Base-by-base conservation (phyloP, 2,797 vertebrate genomes). In the Furcifer pardalis region DNA sequence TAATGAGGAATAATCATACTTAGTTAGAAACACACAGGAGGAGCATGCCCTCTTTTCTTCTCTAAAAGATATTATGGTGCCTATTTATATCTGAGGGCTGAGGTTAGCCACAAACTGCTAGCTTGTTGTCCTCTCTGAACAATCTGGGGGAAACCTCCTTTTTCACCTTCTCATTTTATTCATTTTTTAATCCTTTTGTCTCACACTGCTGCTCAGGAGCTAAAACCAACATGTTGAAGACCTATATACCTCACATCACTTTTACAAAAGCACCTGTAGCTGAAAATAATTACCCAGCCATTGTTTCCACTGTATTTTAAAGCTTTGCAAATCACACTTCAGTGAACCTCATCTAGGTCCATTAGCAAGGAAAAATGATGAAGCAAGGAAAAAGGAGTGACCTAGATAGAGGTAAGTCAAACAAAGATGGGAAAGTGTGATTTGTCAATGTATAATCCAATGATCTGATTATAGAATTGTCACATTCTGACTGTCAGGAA, bases 391-490 rank as follows among this genome's bases (percentile, higher is more conserved):
- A 73, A 25, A 17, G 3, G 32, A 79, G 83, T 77, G 56, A 46
- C 60, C 76, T 49, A 49, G 40, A 79, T 49, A 49, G 42, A 63
- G 49, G 77, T 30, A 40, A 49, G 25, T n/a, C 68, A 62, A 79
- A 63, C 56, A 79, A 79, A 79, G 66, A 8, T 42, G 49, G 63
- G 30, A 74, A 49, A 68, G 17, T 10, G 46, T 72, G 62, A 46
- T 83, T 66, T 83, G 44, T 63, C 12, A 49, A 59, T 35, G 30
- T 35, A 40, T 79, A 84, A 73, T 79, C 83, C 56, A 30, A 30
- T 84, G 83, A 84, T 84, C 83, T 84, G 83, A 52, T 79, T 84
- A 79, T 78, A 62, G 66, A 37, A 62, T 69, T 62, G 76, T 71
- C 65, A 30, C 76, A 69, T 63, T 56, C 30, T 42, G 35, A 49